Base-by-base conservation (phyloP, 2,888 invertebrate species). In the Tipula unca region DNA sequence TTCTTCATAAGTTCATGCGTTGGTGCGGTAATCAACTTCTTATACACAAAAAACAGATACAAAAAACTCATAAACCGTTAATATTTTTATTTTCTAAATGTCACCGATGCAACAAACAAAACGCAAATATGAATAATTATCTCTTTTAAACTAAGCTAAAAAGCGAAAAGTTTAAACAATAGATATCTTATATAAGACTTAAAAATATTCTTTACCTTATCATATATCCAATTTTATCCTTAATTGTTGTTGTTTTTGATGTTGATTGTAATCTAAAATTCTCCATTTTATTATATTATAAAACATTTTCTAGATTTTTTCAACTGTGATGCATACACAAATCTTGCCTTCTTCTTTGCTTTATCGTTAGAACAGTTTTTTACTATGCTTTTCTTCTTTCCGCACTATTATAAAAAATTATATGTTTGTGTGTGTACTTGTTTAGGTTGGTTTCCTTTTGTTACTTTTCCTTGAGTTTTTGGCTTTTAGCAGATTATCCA, bases 241-340 rank as follows among this genome's bases (percentile, higher is more conserved):
- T 86, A 85, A 84, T 85, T 86, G 86, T 83, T 86, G 86, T 85
- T 83, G 83, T 83, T 83, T 83, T 32, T 83, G 83, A 83, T 32
- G 83, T 83, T 29, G 35, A 32, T 83, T 29, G 29, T 83, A 35
- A 32, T 83, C 83, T 83, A 83, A 83, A 85, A 85, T 48, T 85
- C 86, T 86, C 87, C 87, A 87, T 87, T 86, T 87, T 87, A 86
- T 86, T 39, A 85, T 86, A 86, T 86, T 85, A 86, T 86, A 85
- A 86, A 87, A 84, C 86, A 87, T 86, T 83, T 86, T 86, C 42
- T 39, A 42, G 39, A 39, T 85, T 85, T 29, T 32, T 69, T 69
- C 69, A 69, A 69, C 69, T 69, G 69, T 69, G 69, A 69, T 69
- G 69, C 69, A 69, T 69, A 25, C 69, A 69, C 69, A 69, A 69